Evolutionary conservation across 2,797 vertebrate genomes (phyloP).

Genomic region (Sus cebifrons): DNA sequence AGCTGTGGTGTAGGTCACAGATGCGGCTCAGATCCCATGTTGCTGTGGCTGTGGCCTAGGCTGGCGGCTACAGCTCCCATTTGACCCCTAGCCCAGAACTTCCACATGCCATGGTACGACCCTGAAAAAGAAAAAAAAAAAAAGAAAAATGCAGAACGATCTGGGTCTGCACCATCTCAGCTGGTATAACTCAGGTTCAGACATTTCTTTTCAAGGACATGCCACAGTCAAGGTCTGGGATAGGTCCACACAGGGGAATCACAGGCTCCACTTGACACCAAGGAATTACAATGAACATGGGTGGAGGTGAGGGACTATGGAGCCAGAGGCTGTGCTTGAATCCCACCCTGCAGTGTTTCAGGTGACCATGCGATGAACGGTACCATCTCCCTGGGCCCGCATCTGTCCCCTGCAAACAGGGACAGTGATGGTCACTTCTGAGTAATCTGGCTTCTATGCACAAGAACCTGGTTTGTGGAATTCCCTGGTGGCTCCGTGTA

Average conservation of each 20-base stretch:
- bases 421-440: background rate
- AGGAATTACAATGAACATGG: background rate
- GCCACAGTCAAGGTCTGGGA: background rate
- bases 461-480: background rate
- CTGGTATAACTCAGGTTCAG: background rate
- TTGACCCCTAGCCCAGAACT: no score
- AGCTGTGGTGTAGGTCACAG: no score
- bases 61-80: no score
- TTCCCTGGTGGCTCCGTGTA: no score
- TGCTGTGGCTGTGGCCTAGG: no score
- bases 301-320: fast-evolving
- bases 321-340: background rate
- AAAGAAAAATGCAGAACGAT: background rate
- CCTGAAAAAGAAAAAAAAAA: no score
- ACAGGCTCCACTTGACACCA: background rate
- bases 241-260: fast-evolving
- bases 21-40: no score
- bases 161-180: background rate
- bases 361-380: background rate
- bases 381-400: background rate
- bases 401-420: background rate
- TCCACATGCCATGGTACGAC: no score
- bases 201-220: background rate
- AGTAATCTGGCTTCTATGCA: background rate
- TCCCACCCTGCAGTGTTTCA: fast-evolving